Evolutionary conservation across 2,113 vertebrate species (phyloP).

Genomic region (Silurus glanis): DNA sequence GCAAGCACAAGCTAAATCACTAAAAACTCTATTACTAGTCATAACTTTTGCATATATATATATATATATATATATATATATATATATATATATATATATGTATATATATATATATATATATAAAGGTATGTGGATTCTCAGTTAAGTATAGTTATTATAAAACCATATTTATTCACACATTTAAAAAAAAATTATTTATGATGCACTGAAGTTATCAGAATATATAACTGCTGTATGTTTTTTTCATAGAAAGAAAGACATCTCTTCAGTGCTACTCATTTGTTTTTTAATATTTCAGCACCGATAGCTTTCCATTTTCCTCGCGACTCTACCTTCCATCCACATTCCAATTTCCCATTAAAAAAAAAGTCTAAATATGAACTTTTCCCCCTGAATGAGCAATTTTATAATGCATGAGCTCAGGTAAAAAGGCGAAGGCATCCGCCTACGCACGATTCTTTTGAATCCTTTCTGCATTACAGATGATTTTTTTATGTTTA

Average conservation of each 20-base stretch:
- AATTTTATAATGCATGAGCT: not conserved
- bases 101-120: not conserved
- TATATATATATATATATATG: no score
- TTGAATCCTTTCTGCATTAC: slow-evolving; percentile 5
- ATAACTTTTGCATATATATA: no score
- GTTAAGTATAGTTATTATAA: not conserved
- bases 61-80: no score
- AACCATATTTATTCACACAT: no score
- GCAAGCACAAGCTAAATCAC: not conserved
- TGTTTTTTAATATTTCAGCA: not conserved
- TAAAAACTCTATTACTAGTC: not conserved
- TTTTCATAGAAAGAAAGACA: not conserved
- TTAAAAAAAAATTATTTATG: no score
- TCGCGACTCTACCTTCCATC: not conserved
- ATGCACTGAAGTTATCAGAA: no score
- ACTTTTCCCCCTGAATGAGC: not conserved
- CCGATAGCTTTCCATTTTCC: not conserved
- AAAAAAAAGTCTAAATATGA: not conserved
- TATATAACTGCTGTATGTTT: no score
- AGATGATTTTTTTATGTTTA: slow-evolving; percentile 41
- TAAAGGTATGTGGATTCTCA: not conserved
- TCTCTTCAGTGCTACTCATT: not conserved
- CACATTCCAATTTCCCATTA: not conserved
- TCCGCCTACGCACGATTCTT: no score
- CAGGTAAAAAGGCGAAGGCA: not conserved